Conservation (phyloP, 2,888 invertebrate genomes). For the Himalopsyche kuldschensis region DNA sequence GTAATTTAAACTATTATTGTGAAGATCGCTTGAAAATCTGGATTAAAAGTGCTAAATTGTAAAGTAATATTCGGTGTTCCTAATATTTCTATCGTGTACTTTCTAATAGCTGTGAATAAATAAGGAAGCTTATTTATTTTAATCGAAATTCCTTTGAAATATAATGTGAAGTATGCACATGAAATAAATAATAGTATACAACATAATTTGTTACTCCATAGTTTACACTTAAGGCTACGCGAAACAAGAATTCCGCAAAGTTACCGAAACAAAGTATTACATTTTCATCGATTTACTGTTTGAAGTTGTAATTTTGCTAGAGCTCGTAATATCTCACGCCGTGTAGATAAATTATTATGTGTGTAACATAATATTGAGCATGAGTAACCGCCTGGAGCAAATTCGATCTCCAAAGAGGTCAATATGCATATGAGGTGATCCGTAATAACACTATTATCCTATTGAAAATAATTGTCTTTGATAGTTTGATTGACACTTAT, state of each 20-base stretch:
- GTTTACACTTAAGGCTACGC: too few species aligned
- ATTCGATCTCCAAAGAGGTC: conserved; percentile 10
- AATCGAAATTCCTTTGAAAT: too few species aligned
- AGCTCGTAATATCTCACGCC: neutral
- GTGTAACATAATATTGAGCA: neutral
- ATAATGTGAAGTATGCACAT: too few species aligned
- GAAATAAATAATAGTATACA: too few species aligned
- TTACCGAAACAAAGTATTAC: neutral
- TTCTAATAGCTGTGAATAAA: too few species aligned
- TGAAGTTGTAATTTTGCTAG: neutral
- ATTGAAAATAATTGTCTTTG: neutral
- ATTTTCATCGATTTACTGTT: neutral
- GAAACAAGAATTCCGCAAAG: neutral
- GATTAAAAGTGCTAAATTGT: too few species aligned
- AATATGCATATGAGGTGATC: conserved; percentile 17
- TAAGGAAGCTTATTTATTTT: too few species aligned
- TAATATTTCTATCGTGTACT: too few species aligned
- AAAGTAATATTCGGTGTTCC: too few species aligned
- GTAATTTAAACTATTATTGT: too few species aligned
- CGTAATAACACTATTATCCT: neutral
- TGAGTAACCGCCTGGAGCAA: neutral
- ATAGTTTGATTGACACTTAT: neutral
- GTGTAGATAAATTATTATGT: neutral
- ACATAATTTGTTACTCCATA: too few species aligned
- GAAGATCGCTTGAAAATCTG: too few species aligned